Evolutionary conservation across 2,888 invertebrate genomes (phyloP).

Genomic region (Dryadula phaetusa): DNA sequence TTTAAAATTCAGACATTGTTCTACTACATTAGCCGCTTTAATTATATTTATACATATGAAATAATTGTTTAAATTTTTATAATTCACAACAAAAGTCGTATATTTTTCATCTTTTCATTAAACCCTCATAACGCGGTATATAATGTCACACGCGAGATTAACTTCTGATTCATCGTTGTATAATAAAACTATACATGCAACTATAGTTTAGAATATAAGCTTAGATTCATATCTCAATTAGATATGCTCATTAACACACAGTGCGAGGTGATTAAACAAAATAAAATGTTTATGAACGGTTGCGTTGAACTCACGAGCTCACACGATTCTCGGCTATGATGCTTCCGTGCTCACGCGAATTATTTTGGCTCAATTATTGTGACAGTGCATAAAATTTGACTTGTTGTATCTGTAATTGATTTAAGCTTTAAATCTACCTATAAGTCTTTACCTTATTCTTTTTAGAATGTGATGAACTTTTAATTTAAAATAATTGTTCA

Average conservation of each 20-base stretch:
- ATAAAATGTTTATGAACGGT: slow-evolving; percentile 22
- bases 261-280: slow-evolving; percentile 8
- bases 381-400: slow-evolving; percentile 6
- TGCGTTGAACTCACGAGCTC: slow-evolving; percentile 16
- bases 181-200: slow-evolving; percentile 35
- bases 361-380: slow-evolving; percentile 16
- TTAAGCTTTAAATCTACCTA: background rate
- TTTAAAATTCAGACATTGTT: no score
- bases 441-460: no score
- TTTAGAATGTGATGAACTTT: no score
- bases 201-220: slow-evolving; percentile 14
- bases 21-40: no score
- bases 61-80: slow-evolving; percentile 34
- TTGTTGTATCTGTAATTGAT: background rate
- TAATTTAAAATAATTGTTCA: no score
- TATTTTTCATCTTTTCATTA: slow-evolving; percentile 57
- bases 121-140: slow-evolving; percentile 53
- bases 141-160: slow-evolving; percentile 61
- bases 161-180: slow-evolving; percentile 41
- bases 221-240: slow-evolving; percentile 14
- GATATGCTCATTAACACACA: slow-evolving; percentile 1
- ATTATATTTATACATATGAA: no score
- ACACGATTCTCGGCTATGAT: slow-evolving; percentile 15
- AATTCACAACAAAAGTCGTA: slow-evolving; percentile 46
- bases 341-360: slow-evolving; percentile 9